Evolutionary conservation across 2,888 invertebrate genomes (phyloP).

Genomic region (Perizoma affinitatum): DNA sequence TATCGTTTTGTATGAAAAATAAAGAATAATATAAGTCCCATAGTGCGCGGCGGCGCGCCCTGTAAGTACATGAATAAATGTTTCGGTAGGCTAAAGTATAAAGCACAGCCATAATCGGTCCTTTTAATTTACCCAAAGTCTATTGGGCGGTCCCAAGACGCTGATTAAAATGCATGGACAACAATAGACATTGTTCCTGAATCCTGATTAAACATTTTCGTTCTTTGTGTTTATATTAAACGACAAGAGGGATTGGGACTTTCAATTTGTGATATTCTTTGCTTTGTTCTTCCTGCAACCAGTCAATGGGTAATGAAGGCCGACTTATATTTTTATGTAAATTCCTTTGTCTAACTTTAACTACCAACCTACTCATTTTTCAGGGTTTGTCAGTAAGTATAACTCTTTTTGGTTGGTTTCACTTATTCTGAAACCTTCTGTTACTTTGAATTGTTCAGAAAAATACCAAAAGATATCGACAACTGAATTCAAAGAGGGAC

Average conservation of each 20-base stretch:
- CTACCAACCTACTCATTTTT: too few species aligned
- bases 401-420: too few species aligned
- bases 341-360: not conserved
- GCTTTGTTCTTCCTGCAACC: conserved; percentile 55
- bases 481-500: too few species aligned
- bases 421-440: too few species aligned
- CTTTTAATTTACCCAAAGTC: conserved; percentile 42
- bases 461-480: too few species aligned
- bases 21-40: too few species aligned
- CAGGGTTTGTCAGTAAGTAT: too few species aligned
- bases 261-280: conserved; percentile 58
- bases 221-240: conserved; percentile 66
- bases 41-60: too few species aligned
- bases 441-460: too few species aligned
- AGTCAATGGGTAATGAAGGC: conserved; percentile 49
- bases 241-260: conserved; percentile 57
- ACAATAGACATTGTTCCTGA: conserved; percentile 63
- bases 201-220: conserved; percentile 64
- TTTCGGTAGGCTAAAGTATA: too few species aligned
- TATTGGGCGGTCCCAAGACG: conserved; percentile 48
- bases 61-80: too few species aligned
- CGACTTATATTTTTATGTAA: conserved; percentile 18
- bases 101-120: conserved; percentile 9
- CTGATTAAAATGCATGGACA: conserved; percentile 70
- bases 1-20: too few species aligned